Evolutionary conservation across 2,113 vertebrate species (phyloP).

Genomic region (Stegastes partitus): DNA sequence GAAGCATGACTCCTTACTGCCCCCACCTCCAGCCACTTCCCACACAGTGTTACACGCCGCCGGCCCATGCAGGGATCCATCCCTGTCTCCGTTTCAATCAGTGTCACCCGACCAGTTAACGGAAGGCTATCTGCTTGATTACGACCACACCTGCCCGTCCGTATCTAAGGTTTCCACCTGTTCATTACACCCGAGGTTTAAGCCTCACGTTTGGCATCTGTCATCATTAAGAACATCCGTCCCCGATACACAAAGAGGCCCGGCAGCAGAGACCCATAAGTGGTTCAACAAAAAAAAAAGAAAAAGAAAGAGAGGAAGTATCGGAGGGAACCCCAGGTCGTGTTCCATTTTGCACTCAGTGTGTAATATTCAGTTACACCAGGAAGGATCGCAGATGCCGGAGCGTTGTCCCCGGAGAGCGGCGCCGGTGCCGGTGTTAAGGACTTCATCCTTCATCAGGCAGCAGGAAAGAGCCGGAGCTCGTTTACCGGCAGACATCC

Average conservation of each 20-base stretch:
- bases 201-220: conserved; percentile 52
- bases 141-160: conserved; percentile 51
- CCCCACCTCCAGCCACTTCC: conserved; percentile 51
- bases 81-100: conserved; percentile 63
- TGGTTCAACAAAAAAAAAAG: conserved; percentile 13
- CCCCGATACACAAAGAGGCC: conserved; percentile 26
- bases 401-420: conserved; percentile 44
- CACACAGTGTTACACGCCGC: conserved; percentile 48
- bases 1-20: conserved; percentile 74
- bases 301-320: conserved; percentile 7
- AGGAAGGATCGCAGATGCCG: conserved; percentile 45
- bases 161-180: conserved; percentile 56
- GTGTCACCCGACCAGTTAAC: conserved; percentile 57
- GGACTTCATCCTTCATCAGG: conserved; percentile 50
- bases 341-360: conserved; percentile 52
- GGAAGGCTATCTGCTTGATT: conserved; percentile 55
- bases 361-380: conserved; percentile 58
- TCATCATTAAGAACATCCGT: conserved; percentile 54
- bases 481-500: conserved; percentile 58
- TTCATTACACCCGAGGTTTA: conserved; percentile 47
- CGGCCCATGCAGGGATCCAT: conserved; percentile 45
- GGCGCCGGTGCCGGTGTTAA: conserved; percentile 43
- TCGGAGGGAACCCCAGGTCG: conserved; percentile 42
- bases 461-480: conserved; percentile 29
- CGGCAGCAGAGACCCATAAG: conserved; percentile 32